Evolutionary conservation across 2,113 vertebrate genomes (phyloP), one percentile per base, ranked within the genome.

Genomic region (Tenrec ecaudatus): DNA sequence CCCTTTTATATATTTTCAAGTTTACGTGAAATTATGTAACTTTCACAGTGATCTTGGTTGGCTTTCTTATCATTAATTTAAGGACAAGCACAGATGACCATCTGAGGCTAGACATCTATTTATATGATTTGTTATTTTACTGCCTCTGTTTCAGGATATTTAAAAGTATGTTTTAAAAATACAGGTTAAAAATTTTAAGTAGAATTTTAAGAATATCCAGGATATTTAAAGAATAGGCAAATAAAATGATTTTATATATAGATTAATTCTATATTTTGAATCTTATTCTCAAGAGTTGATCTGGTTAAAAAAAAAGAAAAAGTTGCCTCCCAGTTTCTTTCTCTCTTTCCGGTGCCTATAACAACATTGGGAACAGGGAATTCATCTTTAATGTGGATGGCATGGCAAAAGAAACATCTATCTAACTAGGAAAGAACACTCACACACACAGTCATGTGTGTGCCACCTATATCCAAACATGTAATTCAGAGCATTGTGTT

Each of bases 261-360:
- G 12, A 94, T 92, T 86, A 90, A 89, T 3, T 40, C 40, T 66
- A 0, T 84, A 76, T 94, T 83, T 82, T 84, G 91, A 86, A 68
- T 77, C 66, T 84, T 71, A n/a, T 84, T 96, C 95, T 58, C 58
- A 94, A 85, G 64, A 88, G 10, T 82, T 92, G 66, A 64, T 90
- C 66, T 95, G 47, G 38, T 58, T 93, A 94, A 86, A 40, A 40
- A 7, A 92, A 78, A 40, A 40, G 40, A 92, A 78, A 53, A 20
- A 69, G 1, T 60, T 96, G 92, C 78, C 76, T 95, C 25, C 27
- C 6, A 60, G 2, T 14, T 1, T 85, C 57, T 85, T 93, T 19
- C 64, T 95, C 10, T 17, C 75, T 17, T 95, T 87, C 64, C 81
- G 82, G 80, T 86, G 73, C 22, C 23, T 83, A 3, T 47, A 60